Evolutionary conservation across 1,140 invertebrate species (phyloP), one percentile per base, ranked within the genome.

Genomic region (Spodoptera litura): DNA sequence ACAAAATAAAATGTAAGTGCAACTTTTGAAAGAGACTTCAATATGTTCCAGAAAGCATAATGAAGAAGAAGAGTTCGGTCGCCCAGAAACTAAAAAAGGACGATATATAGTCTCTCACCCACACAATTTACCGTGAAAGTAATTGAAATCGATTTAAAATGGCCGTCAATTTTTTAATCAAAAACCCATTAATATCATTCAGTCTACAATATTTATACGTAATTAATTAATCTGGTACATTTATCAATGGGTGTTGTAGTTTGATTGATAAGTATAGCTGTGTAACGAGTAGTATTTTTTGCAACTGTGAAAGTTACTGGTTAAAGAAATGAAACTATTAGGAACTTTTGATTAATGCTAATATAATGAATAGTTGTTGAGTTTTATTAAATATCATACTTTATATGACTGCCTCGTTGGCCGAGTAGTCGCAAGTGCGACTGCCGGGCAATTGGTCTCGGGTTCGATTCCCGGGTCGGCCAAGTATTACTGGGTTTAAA

Each of bases 141-240:
- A 78, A 81, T 81, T 35, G 75, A 75, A 81, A 83, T 83, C 71
- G 66, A 83, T 83, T 79, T 76, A 58, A 78, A 74, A 80, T 77
- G 59, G 70, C 44, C 61, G 55, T 55, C 38, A 25, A 31, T 13
- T 61, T 62, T 78, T 61, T 59, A 78, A 72, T 78, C 58, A 73
- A 61, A 78, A 9, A 11, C 13, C n/a, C 68, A 78, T 78, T 49
- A 72, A 78, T 78, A 35, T 61, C 9, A 56, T 15, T 61, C 55
- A 11, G 49, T 51, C 62, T 9, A 71, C 38, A 64, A 56, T 68
- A 53, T 77, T 77, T 68, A 68, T 76, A 55, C 20, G 10, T 44
- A 68, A 77, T 56, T 68, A 68, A 77, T 77, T 68, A 56, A 77
- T 77, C 68, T n/a, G 31, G 27, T 12, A 25, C 51, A 64, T 76